Evolutionary conservation across 2,113 vertebrate genomes (phyloP).

Genomic region (Prunella himalayana): DNA sequence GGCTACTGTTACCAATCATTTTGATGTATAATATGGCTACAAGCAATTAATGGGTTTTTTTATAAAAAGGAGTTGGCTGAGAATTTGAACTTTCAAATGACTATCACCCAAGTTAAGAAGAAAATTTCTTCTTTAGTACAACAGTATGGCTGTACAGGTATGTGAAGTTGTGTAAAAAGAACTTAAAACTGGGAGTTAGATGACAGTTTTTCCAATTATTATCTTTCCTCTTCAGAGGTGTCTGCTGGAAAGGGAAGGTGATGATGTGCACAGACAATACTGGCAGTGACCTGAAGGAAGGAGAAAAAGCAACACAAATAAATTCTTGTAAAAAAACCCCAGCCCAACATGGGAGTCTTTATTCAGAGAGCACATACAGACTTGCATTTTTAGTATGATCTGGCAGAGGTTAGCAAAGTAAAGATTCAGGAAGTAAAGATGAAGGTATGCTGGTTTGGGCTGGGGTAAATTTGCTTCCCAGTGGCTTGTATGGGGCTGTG

Average conservation of each 20-base stretch:
- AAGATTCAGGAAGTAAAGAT: not conserved
- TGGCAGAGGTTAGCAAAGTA: not conserved
- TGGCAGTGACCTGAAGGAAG: not conserved
- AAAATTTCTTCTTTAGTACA: not conserved
- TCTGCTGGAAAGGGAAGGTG: not conserved
- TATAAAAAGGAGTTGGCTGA: not conserved
- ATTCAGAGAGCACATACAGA: not conserved
- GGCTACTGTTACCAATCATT: not conserved
- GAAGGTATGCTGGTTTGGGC: not conserved
- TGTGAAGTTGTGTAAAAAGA: not conserved
- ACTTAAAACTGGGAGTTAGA: not conserved
- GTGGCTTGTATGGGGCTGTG: not conserved
- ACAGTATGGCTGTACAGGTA: not conserved
- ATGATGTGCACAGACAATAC: not conserved
- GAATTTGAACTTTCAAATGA: not conserved
- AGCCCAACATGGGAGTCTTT: not conserved
- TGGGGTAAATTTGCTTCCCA: not conserved
- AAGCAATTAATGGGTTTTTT: not conserved
- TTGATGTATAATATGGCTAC: not conserved
- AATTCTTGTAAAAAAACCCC: not conserved
- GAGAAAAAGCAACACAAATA: not conserved
- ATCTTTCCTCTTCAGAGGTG: not conserved
- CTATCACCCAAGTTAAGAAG: not conserved
- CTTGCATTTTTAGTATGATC: not conserved
- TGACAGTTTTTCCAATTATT: not conserved